Conservation (phyloP, 2,113 vertebrate genomes). For the Gracilinanus agilis region DNA sequence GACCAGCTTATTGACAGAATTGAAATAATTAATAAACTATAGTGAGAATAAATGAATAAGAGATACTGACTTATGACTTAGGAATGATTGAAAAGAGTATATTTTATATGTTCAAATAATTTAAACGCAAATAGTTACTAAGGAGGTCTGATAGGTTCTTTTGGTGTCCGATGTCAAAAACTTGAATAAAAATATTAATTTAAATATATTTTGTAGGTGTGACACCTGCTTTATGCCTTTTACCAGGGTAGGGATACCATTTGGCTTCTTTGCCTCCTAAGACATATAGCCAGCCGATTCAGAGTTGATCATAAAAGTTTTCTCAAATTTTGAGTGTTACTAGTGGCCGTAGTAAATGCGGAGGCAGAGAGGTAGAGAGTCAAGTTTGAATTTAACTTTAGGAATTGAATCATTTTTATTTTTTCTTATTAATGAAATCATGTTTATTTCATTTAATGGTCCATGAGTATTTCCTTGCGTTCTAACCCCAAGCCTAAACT, state of each 20-base stretch:
- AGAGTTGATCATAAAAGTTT: not conserved
- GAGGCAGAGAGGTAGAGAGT: not conserved
- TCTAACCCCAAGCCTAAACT: not conserved
- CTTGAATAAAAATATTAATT: not conserved
- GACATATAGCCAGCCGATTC: not conserved
- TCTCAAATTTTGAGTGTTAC: not conserved
- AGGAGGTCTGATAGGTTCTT: not conserved
- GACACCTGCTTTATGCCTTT: not conserved
- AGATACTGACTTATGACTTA: not conserved
- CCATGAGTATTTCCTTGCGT: not conserved
- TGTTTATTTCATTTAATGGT: not conserved
- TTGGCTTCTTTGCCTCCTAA: not conserved
- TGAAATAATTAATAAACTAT: not conserved
- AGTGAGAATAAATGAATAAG: not conserved
- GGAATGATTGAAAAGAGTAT: not conserved
- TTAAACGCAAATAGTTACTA: not conserved
- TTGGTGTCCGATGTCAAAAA: not conserved
- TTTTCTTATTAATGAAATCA: not conserved
- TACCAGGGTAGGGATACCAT: not conserved
- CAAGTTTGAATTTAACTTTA: not conserved
- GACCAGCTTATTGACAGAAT: not conserved
- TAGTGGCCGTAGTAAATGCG: not conserved
- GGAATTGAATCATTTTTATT: not conserved
- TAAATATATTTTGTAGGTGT: not conserved
- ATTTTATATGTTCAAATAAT: not conserved